These are phyloP conservation scores for Chrysochloris asiatica DNA, from an alignment of 2,113 vertebrate genomes.

Conservation along the genomic window DNA sequence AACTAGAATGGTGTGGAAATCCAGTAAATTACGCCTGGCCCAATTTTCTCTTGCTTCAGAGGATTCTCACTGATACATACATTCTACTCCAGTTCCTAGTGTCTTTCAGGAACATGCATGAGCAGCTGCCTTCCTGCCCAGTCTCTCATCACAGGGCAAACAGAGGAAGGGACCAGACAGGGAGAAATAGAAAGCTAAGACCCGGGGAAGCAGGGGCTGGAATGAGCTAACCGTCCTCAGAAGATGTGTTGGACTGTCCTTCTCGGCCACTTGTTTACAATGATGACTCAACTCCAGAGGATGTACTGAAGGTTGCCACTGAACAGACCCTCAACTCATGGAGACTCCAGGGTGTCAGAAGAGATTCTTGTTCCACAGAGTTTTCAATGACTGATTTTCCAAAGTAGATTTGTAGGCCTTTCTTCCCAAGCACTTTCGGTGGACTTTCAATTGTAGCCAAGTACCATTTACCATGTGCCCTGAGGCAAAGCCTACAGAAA, in stretches of 20 bases:
- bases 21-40: not conserved
- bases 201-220: not conserved
- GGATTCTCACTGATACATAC: not conserved
- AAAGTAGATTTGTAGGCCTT: not conserved
- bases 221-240: not conserved
- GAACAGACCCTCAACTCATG: not conserved
- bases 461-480: not conserved
- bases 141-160: not conserved
- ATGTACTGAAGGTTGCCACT: accelerated
- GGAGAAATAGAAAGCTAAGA: not conserved
- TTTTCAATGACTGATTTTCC: not conserved
- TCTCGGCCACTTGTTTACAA: not conserved
- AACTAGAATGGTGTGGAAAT: not conserved
- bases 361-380: not conserved
- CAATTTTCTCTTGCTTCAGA: not conserved
- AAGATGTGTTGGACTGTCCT: not conserved
- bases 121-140: not conserved
- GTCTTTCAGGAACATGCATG: too few species aligned
- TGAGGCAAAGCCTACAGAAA: not conserved
- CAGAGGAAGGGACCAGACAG: not conserved
- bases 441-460: not conserved
- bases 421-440: not conserved
- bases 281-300: not conserved
- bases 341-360: not conserved
- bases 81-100: not conserved